phyloP scores from a whole-genome alignment of 2,888 invertebrate genomes.

The Cheilosia impressa region DNA sequence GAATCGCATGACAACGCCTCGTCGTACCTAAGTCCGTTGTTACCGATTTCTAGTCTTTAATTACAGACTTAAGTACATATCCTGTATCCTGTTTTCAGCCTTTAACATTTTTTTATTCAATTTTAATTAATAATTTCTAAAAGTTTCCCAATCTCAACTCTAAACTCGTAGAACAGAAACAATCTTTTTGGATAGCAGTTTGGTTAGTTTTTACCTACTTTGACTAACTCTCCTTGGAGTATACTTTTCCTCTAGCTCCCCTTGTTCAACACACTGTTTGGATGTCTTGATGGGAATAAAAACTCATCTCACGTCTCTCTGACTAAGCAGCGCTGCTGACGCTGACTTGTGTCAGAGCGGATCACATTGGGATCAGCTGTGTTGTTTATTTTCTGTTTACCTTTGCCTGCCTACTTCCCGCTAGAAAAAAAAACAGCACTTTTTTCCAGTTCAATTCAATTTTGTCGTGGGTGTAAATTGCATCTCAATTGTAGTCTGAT shows the following conservation, averaged over 20 bases:
- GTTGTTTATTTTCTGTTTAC: conserved; percentile 32
- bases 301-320: conserved; percentile 31
- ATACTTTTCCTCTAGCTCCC: no score
- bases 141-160: no score
- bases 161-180: no score
- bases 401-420: conserved; percentile 34
- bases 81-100: no score
- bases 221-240: neutral
- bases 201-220: neutral
- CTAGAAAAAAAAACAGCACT: neutral
- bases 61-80: no score
- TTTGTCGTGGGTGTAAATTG: conserved; percentile 74
- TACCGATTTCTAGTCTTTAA: no score
- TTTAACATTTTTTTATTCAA: no score
- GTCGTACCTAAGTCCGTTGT: no score
- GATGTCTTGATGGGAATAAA: conserved; percentile 25
- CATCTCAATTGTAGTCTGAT: conserved; percentile 75
- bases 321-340: conserved; percentile 42
- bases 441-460: conserved; percentile 59
- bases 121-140: no score
- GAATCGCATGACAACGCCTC: no score
- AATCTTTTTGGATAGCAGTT: no score
- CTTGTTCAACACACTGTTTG: conserved; percentile 33
- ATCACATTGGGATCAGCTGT: conserved; percentile 68
- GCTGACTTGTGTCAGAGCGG: conserved; percentile 71